Percentiles rank a stretch among this genome's conserved stretches.
These are phyloP conservation scores for Nannospalax galili DNA, from an alignment of 2,113 vertebrate genomes.

Conservation along the genomic window DNA sequence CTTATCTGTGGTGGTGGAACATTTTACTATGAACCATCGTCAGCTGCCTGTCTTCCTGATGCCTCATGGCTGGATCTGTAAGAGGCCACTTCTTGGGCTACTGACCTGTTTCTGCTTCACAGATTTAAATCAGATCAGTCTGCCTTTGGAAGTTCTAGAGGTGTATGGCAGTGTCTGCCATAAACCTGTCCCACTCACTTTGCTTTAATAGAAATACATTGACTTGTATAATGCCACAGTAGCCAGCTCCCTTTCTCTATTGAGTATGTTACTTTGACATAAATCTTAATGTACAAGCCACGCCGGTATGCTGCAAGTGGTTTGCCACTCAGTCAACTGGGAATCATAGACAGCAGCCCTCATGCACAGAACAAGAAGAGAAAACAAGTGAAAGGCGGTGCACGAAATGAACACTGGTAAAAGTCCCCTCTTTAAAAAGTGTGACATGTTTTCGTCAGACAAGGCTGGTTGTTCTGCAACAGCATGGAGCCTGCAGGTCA, in stretches of 20 bases:
- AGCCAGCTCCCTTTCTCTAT: neutral
- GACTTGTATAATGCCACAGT: no score
- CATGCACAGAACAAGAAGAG: neutral
- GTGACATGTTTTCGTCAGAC: neutral
- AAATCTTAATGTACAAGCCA: neutral
- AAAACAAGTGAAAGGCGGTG: neutral
- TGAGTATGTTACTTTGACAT: neutral
- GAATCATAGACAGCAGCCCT: neutral
- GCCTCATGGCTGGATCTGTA: neutral
- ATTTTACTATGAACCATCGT: neutral
- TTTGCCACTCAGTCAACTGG: neutral
- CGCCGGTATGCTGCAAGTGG: neutral
- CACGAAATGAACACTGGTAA: neutral
- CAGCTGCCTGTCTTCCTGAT: neutral
- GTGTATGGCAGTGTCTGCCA: neutral
- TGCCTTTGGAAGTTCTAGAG: neutral
- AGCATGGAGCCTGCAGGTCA: neutral
- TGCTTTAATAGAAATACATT: neutral
- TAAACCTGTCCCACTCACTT: conserved; percentile 4
- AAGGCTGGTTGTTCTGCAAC: neutral
- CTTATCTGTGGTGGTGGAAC: neutral
- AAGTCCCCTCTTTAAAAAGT: neutral
- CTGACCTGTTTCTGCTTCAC: neutral
- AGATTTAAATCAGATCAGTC: neutral
- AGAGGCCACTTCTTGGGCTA: neutral